A percentile compares a stretch with the other conserved stretches of the same genome.
Conservation (phyloP, 2,113 vertebrate species). For the Tetrax tetrax region DNA sequence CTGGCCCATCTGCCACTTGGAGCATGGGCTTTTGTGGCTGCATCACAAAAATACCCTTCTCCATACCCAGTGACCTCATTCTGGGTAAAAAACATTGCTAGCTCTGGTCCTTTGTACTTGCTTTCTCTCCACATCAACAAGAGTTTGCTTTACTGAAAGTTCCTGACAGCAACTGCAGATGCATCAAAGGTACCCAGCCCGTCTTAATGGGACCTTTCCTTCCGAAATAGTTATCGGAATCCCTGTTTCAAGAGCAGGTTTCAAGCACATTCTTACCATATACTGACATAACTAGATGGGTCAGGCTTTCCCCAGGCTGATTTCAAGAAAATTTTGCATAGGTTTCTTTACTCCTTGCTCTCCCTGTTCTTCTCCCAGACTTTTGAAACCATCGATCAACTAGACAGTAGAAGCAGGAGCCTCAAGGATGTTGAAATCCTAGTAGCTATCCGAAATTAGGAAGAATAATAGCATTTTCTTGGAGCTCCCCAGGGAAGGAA, state of each 20-base stretch:
- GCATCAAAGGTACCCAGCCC: not conserved
- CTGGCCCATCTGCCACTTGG: not conserved
- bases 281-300: not conserved
- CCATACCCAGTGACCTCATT: not conserved
- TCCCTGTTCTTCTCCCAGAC: not conserved
- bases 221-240: not conserved
- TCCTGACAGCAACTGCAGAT: not conserved
- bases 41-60: not conserved
- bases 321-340: not conserved
- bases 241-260: not conserved
- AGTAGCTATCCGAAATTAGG: not conserved
- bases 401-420: not conserved
- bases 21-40: not conserved
- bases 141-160: not conserved
- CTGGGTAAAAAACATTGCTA: not conserved
- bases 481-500: not conserved
- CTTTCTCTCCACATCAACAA: not conserved
- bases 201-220: not conserved
- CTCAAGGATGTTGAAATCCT: not conserved
- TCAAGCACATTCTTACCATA: not conserved
- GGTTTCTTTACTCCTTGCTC: not conserved
- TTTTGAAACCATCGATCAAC: not conserved
- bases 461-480: not conserved
- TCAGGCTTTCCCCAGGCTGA: not conserved
- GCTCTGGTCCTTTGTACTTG: not conserved